Evolutionary conservation across 2,888 invertebrate genomes (phyloP), one percentile per base, ranked within the genome.

Genomic region (Halictus quadricinctus): DNA sequence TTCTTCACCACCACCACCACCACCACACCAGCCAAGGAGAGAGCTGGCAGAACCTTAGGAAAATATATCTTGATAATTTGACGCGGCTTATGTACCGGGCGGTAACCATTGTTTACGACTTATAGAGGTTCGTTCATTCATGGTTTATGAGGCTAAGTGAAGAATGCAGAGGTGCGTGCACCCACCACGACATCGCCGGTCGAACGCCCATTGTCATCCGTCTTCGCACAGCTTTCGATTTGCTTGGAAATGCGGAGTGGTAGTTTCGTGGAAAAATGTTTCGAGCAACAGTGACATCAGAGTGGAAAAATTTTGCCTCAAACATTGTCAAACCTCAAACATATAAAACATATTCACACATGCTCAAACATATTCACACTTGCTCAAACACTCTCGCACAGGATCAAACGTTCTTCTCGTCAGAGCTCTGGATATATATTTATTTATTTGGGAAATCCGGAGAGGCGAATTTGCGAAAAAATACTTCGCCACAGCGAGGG

Each of bases 51-150:
- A 85, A 81, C 86, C 88, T 88, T 81, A 84, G 81, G 87, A 81
- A 88, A 84, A 91, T 92, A 91, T 92, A 92, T 93, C 92, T 91
- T 91, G 92, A 92, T 93, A 93, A 93, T 93, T 93, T 91, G 92
- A 92, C 93, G 91, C 91, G 89, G 85, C 91, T 92, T 92, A 90
- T 90, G 89, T 84, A 88, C 87, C 86, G 70, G 75, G 86, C 82
- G 90, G 66, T 93, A 93, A 93, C 92, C 91, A 90, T 93, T 93
- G 92, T 94, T 94, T 93, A 93, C 91, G 91, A 89, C 90, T 90
- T 91, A 91, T 90, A 90, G 90, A 90, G 90, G 88, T 87, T 84
- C 88, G 82, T 85, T 87, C 87, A 84, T 82, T 88, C 86, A 69
- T 81, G 72, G 75, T 76, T 83, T 78, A 82, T 64, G 72, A 66